A percentile compares a stretch with the other conserved stretches of the same genome.
phyloP scores from a whole-genome alignment of 35 echinoderm and acorn worm species.

The Holothuria glaberrima region DNA sequence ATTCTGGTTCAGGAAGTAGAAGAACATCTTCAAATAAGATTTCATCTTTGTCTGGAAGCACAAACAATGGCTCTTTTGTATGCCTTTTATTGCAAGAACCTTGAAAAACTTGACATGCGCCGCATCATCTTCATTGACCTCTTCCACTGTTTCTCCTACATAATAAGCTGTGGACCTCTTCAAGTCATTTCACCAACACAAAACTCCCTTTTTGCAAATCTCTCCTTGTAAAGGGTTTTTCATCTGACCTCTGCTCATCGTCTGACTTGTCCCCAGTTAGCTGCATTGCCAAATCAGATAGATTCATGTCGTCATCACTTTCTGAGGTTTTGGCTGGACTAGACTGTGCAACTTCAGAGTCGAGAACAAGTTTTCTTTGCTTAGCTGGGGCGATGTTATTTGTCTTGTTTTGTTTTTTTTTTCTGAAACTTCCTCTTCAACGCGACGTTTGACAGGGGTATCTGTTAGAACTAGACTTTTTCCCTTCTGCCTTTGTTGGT shows the following conservation, averaged over 20 bases:
- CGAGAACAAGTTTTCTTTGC: neutral
- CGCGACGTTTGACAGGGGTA: neutral
- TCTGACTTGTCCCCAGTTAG: neutral
- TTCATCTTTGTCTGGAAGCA: neutral
- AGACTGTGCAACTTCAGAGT: slow-evolving; percentile 14
- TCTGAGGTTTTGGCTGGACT: neutral
- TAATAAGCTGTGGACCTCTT: neutral
- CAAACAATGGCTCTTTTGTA: neutral
- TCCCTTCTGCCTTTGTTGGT: no score
- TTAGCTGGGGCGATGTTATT: neutral
- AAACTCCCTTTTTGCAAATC: neutral
- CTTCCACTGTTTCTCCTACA: neutral
- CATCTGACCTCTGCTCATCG: neutral
- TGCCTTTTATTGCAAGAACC: neutral
- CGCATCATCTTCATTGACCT: neutral
- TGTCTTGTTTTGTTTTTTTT: slow-evolving; percentile 10
- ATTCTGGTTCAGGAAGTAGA: neutral
- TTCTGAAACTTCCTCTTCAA: neutral
- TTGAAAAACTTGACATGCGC: neutral
- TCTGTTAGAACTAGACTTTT: neutral
- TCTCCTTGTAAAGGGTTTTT: neutral
- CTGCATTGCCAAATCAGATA: neutral
- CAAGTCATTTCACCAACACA: slow-evolving; percentile 24
- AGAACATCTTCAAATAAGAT: neutral
- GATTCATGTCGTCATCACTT: neutral